Evolutionary conservation across 2,113 vertebrate species (phyloP).

Genomic region (Triplophysa siluroides): DNA sequence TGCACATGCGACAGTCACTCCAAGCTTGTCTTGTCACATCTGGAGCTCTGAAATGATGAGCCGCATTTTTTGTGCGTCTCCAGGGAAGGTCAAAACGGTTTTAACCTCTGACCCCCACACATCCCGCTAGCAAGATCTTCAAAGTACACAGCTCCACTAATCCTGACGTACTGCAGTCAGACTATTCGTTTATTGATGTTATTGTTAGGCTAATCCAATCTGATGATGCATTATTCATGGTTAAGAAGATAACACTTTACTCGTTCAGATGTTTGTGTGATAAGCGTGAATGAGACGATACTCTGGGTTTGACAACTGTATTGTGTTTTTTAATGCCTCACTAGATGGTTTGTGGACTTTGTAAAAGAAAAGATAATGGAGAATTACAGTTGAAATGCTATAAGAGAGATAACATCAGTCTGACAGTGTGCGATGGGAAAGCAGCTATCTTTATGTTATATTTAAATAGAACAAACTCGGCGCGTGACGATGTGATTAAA

Average conservation of each 20-base stretch:
- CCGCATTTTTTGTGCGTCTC: slow-evolving; percentile 43
- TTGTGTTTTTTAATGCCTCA: slow-evolving; percentile 16
- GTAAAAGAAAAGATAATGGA: slow-evolving; percentile 11
- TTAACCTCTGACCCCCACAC: slow-evolving; percentile 38
- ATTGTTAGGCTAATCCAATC: background rate
- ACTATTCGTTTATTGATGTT: slow-evolving; percentile 4
- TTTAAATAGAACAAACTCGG: slow-evolving; percentile 10
- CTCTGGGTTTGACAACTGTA: slow-evolving; percentile 5
- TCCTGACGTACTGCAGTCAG: background rate
- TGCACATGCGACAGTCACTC: slow-evolving; percentile 38
- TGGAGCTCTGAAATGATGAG: slow-evolving; percentile 40
- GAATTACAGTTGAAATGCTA: background rate
- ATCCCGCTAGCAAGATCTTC: background rate
- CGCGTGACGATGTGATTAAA: slow-evolving; percentile 7
- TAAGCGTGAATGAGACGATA: background rate
- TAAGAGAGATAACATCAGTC: background rate
- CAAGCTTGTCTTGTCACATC: slow-evolving; percentile 47
- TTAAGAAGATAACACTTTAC: slow-evolving; percentile 8
- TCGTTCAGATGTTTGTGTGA: slow-evolving; percentile 6
- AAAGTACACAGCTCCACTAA: background rate
- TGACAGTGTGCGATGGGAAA: background rate
- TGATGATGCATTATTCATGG: background rate
- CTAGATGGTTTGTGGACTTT: background rate
- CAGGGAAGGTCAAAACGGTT: slow-evolving; percentile 43
- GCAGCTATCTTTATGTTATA: slow-evolving; percentile 1